These are phyloP conservation scores for Otus sunia DNA, from an alignment of 2,113 vertebrate species.

Conservation along the genomic window DNA sequence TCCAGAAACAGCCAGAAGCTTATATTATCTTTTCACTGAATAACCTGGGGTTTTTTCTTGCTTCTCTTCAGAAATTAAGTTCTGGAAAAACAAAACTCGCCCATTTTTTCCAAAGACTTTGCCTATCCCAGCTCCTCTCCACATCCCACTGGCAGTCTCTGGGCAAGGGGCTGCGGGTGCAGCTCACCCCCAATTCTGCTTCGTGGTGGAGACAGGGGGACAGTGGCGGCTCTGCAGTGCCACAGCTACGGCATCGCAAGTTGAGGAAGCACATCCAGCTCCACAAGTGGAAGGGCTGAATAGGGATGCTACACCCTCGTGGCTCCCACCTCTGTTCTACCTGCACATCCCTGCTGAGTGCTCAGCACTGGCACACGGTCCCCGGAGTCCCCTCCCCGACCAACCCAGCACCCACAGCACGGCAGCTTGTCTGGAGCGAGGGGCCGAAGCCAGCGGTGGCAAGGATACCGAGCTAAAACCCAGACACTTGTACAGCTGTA, in stretches of 20 bases:
- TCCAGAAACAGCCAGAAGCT: neutral
- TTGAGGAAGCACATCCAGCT: neutral
- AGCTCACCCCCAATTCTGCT: neutral
- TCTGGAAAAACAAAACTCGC: neutral
- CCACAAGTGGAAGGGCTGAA: neutral
- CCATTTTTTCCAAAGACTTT: neutral
- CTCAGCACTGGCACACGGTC: accelerated
- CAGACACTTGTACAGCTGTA: neutral
- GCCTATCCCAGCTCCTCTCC: neutral
- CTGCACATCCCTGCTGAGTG: neutral
- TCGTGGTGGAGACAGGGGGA: accelerated
- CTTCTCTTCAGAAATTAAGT: neutral
- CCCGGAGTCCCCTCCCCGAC: neutral
- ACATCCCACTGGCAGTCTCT: neutral
- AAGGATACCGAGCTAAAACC: neutral
- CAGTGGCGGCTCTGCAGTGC: neutral
- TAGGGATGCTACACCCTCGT: neutral
- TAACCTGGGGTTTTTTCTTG: neutral
- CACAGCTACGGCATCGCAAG: neutral
- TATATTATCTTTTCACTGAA: neutral
- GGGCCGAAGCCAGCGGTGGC: neutral
- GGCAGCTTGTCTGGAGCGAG: neutral
- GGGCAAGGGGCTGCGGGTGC: neutral
- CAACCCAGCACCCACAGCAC: accelerated
- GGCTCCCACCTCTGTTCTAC: neutral